Percentiles rank a stretch among this genome's conserved stretches.
Evolutionary conservation across 2,888 invertebrate species (phyloP).

Genomic region (Ametastegia equiseti): DNA sequence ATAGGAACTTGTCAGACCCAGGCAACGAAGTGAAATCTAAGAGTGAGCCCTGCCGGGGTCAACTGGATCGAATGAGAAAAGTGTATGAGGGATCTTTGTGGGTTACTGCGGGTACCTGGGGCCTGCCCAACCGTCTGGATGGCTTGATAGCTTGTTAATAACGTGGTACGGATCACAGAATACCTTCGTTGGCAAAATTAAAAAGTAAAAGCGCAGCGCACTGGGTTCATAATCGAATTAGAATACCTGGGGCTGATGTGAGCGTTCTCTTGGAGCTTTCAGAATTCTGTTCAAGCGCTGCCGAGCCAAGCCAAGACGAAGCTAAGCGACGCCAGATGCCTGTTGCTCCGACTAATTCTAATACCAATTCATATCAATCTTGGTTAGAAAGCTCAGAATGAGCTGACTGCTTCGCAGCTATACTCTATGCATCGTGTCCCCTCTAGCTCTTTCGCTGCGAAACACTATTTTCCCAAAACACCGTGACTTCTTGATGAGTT

Average conservation of each 20-base stretch:
- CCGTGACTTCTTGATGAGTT: not conserved
- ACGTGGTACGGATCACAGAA: not conserved
- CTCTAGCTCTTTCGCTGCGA: not conserved
- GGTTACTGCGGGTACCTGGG: not conserved
- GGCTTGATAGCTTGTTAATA: not conserved
- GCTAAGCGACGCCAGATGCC: not conserved
- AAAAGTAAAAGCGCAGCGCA: not conserved
- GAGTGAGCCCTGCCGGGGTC: conserved; percentile 12
- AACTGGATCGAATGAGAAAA: conserved; percentile 17
- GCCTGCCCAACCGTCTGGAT: not conserved
- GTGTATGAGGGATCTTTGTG: conserved; percentile 3
- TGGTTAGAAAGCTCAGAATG: conserved; percentile 14
- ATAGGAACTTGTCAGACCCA: conserved; percentile 25
- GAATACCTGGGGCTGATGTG: not conserved
- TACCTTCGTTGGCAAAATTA: conserved; percentile 16
- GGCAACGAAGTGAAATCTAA: conserved; percentile 12
- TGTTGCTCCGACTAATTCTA: conserved; percentile 4
- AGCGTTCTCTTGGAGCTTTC: not conserved
- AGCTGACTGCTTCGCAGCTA: conserved; percentile 16
- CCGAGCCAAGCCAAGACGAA: not conserved
- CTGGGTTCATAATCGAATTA: not conserved
- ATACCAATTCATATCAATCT: conserved; percentile 31
- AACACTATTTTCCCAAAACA: not conserved
- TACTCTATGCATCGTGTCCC: not conserved
- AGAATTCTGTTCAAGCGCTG: not conserved